phyloP scores from a whole-genome alignment of 2,113 vertebrate species.

The Suncus etruscus region DNA sequence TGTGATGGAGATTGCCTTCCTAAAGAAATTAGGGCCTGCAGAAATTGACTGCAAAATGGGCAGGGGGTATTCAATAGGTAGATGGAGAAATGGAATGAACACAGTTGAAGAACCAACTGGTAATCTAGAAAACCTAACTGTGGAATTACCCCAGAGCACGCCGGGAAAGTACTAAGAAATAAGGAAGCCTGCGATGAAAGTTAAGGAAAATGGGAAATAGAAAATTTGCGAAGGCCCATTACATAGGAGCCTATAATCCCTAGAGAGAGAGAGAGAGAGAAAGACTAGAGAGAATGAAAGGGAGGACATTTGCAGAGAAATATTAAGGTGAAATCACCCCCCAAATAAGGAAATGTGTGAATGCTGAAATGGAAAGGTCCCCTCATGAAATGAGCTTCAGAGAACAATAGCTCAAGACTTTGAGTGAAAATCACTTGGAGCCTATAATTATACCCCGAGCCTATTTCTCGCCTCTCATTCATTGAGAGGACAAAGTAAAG shows the following conservation, averaged over 20 bases:
- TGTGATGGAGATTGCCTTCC: neutral
- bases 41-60: neutral
- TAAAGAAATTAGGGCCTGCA: neutral
- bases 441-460: no score
- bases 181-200: neutral
- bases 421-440: no score
- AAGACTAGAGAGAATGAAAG: neutral
- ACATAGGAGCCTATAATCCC: neutral
- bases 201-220: neutral
- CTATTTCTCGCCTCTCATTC: no score
- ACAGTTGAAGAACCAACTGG: neutral
- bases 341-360: no score
- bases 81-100: neutral
- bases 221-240: neutral
- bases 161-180: neutral
- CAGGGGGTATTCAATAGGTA: neutral
- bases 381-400: no score
- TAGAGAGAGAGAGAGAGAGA: neutral
- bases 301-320: neutral
- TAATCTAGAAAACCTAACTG: neutral
- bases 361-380: no score
- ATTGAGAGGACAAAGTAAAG: no score
- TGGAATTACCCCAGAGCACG: neutral
- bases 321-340: no score
- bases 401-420: no score